phyloP scores from a whole-genome alignment of 2,888 invertebrate genomes.

The Aporophyla lueneburgensis region DNA sequence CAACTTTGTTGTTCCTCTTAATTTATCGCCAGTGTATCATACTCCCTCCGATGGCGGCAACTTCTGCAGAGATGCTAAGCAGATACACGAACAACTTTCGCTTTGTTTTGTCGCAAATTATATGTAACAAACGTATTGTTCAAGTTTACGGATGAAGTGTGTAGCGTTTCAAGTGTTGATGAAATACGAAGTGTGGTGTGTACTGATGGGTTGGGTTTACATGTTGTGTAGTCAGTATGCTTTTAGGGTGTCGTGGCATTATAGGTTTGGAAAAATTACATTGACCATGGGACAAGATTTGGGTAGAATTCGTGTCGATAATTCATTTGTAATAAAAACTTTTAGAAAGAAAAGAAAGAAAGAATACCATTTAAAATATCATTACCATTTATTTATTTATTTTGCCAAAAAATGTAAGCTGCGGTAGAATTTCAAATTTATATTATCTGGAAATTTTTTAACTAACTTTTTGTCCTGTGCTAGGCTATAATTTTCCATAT shows the following conservation, averaged over 20 bases:
- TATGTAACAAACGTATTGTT: slow-evolving; percentile 63
- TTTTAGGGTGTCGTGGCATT: background rate
- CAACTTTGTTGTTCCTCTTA: slow-evolving; percentile 82
- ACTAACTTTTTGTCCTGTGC: too few relatives aligned
- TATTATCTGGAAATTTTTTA: too few relatives aligned
- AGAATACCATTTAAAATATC: too few relatives aligned
- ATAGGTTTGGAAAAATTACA: background rate
- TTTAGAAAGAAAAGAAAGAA: too few relatives aligned
- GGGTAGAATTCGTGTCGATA: background rate
- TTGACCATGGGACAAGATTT: background rate
- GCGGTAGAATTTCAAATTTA: too few relatives aligned
- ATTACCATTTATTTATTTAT: too few relatives aligned
- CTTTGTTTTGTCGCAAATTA: slow-evolving; percentile 63
- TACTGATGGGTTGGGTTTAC: background rate
- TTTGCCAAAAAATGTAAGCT: too few relatives aligned
- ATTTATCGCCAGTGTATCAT: slow-evolving; percentile 82
- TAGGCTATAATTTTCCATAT: too few relatives aligned
- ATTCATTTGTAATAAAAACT: too few relatives aligned
- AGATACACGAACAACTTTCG: slow-evolving; percentile 70
- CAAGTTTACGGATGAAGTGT: slow-evolving; percentile 52
- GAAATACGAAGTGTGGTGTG: slow-evolving; percentile 3
- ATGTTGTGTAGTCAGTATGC: background rate
- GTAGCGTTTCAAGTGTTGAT: slow-evolving; percentile 23
- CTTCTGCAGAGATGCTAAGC: slow-evolving; percentile 71
- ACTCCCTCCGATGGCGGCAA: slow-evolving; percentile 63